Conservation (phyloP, 2,888 invertebrate genomes). For the Xanthia togata region DNA sequence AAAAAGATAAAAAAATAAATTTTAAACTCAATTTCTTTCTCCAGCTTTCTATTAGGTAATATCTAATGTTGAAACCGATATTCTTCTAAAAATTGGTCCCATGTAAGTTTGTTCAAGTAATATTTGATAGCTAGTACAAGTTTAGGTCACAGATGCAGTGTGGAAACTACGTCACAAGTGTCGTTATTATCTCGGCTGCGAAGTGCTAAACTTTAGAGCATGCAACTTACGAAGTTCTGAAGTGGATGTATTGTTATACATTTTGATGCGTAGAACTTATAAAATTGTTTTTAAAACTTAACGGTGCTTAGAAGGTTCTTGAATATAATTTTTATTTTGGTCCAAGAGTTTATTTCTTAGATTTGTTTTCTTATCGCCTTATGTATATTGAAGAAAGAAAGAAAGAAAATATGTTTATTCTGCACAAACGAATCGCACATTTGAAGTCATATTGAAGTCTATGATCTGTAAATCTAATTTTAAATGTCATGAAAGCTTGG, state of each 20-base stretch:
- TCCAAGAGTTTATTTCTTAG: neutral
- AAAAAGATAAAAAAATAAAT: too few species aligned
- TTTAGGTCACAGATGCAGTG: conserved; percentile 31
- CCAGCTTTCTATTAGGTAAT: neutral
- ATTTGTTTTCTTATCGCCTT: neutral
- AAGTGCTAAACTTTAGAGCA: conserved; percentile 25
- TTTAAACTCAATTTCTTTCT: neutral
- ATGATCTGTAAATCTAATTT: neutral
- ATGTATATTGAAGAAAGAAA: neutral
- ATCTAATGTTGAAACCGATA: neutral
- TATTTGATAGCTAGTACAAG: conserved; percentile 3
- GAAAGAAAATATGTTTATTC: too few species aligned
- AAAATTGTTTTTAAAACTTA: neutral
- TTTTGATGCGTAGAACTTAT: neutral
- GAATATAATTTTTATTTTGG: neutral
- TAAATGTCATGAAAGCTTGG: neutral
- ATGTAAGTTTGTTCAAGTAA: conserved; percentile 1
- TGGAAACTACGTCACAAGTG: conserved; percentile 14
- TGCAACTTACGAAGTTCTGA: conserved; percentile 6
- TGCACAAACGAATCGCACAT: too few species aligned
- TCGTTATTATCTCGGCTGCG: conserved; percentile 29
- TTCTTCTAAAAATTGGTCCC: neutral
- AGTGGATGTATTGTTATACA: neutral
- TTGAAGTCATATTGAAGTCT: too few species aligned
- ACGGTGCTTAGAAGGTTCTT: neutral